These are phyloP conservation scores for Xylota sylvarum DNA, from an alignment of 2,888 invertebrate species.

Conservation along the genomic window DNA sequence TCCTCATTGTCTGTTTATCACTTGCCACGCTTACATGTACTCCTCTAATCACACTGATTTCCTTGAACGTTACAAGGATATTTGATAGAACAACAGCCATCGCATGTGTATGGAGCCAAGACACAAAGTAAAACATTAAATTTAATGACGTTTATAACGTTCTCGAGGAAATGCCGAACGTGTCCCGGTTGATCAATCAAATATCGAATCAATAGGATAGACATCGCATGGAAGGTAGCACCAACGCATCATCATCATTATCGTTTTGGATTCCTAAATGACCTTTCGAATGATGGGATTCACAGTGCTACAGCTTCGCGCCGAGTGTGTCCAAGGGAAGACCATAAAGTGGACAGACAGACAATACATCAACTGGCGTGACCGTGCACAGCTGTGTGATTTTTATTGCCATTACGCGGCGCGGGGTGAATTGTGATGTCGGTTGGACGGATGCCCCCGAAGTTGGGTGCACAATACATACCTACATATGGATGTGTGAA, in stretches of 20 bases:
- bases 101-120: conserved; percentile 31
- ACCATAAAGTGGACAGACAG: conserved; percentile 62
- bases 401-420: conserved; percentile 62
- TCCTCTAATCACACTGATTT: conserved; percentile 62
- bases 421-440: conserved; percentile 60
- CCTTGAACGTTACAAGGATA: conserved; percentile 59
- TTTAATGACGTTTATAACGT: conserved; percentile 56
- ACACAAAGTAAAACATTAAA: conserved; percentile 68
- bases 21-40: conserved; percentile 53
- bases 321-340: conserved; percentile 20
- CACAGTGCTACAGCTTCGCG: conserved; percentile 34
- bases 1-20: conserved; percentile 69
- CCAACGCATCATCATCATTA: conserved; percentile 67
- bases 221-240: conserved; percentile 50
- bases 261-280: conserved; percentile 64
- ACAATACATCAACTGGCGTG: conserved; percentile 78
- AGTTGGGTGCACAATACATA: conserved; percentile 57
- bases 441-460: conserved; percentile 31
- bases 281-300: conserved; percentile 58
- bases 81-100: conserved; percentile 35
- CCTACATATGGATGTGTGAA: conserved; percentile 63
- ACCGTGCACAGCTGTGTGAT: conserved; percentile 78
- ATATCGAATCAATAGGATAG: conserved; percentile 54
- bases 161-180: conserved; percentile 16
- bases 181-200: conserved; percentile 69